Conservation (phyloP, 2,888 invertebrate genomes). For the Macropis europaea region DNA sequence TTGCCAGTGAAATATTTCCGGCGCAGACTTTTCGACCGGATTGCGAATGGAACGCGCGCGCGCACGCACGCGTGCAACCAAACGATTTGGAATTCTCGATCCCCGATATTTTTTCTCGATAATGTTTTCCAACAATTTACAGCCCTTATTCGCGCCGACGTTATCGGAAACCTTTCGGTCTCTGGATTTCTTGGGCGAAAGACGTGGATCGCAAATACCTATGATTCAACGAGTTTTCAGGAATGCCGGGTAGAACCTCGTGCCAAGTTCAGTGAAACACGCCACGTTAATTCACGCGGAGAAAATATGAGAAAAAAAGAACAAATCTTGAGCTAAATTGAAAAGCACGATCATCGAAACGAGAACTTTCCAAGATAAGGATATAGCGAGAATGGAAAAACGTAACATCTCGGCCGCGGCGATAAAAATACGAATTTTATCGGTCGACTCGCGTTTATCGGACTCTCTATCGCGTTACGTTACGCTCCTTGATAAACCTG, state of each 20-base stretch:
- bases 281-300: neutral
- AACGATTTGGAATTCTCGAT: constrained; percentile 18
- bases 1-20: constrained; percentile 60
- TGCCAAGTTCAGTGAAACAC: constrained; percentile 1
- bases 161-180: too few relatives aligned
- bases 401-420: neutral
- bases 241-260: neutral
- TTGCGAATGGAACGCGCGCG: constrained; percentile 31
- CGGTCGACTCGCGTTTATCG: constrained; percentile 7
- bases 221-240: neutral
- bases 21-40: constrained; percentile 42
- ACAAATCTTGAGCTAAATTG: too few relatives aligned
- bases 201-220: neutral
- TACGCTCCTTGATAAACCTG: neutral
- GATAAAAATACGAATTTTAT: constrained; percentile 22
- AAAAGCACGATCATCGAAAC: neutral
- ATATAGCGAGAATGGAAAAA: neutral
- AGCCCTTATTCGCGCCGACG: too few relatives aligned
- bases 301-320: too few relatives aligned
- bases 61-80: neutral
- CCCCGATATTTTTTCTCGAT: neutral
- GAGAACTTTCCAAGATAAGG: neutral
- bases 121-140: too few relatives aligned
- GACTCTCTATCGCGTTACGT: constrained; percentile 5
- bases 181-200: neutral